These are phyloP conservation scores for Platyscapa corneri DNA, from an alignment of 1,140 invertebrate species.

Conservation along the genomic window DNA sequence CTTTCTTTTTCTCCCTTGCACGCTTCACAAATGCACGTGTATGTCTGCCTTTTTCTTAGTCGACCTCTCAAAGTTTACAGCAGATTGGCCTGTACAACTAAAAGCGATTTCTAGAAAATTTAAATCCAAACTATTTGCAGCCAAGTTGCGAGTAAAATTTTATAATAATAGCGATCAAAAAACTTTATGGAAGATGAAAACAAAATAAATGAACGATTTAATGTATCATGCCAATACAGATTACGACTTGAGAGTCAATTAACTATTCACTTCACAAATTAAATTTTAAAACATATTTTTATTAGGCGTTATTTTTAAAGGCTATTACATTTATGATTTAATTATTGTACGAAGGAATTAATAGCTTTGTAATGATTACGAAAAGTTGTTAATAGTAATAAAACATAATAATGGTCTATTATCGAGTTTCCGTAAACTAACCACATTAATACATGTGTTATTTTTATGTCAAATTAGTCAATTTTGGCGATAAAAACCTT, in stretches of 20 bases:
- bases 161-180: neutral
- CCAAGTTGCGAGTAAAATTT: neutral
- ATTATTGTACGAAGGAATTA: no score
- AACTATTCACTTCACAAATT: neutral
- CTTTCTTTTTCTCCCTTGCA: neutral
- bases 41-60: neutral
- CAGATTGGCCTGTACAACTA: neutral
- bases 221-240: neutral
- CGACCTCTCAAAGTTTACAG: neutral
- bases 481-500: no score
- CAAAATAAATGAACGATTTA: no score
- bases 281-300: neutral
- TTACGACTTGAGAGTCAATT: neutral
- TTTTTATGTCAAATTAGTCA: no score
- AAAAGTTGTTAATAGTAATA: no score
- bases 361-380: no score
- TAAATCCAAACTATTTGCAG: neutral
- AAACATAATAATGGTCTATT: no score
- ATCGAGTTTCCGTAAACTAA: no score
- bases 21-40: neutral
- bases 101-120: conserved; percentile 4
- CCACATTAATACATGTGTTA: no score
- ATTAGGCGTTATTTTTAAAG: neutral
- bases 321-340: neutral
- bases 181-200: neutral